Evolutionary conservation across 2,113 vertebrate genomes (phyloP), one percentile per base, ranked within the genome.

Genomic region (Coptodon rendalli): DNA sequence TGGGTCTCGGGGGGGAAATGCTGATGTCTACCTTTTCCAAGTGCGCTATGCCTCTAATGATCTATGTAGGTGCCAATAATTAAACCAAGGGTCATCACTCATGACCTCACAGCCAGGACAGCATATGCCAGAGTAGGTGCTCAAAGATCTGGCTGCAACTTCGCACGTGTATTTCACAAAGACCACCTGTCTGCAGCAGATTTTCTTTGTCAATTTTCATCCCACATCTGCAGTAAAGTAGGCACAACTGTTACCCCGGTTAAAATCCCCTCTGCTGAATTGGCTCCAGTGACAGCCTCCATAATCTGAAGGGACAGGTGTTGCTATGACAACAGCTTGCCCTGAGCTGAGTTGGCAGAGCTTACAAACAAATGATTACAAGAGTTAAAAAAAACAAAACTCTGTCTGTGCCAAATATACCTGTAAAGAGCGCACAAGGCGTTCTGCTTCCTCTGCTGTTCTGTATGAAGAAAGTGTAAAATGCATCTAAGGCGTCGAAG

Each of bases 271-370:
- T 88, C 80, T 73, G 73, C 90, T 84, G 82, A 94, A 93, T 87
- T 90, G 89, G 80, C 83, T 91, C 66, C 89, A 48, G 86, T 87
- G 90, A 73, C 90, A 86, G 82, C 79, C 34, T 81, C 88, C 27
- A 17, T 93, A 93, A 92, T 92, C 93, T 85, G 3, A 85, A 88
- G 86, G 89, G 91, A 90, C 90, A 95, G 87, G 92, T 90, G 94
- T 95, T 95, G 85, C 91, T 87, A 93, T 94, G 93, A 91, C 93
- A 91, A 95, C 92, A 85, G 91, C 86, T 91, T 89, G 84, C 90
- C 88, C 89, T 85, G 86, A 91, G 85, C 89, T 79, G 89, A 92
- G 88, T 92, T 85, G 88, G 85, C 88, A 73, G 88, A 88, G 85
- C 91, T 83, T 91, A 76, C 90, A 93, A 92, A 93, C 85, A 94